Conservation (phyloP, 2,797 vertebrate genomes). For the Lithobates sylvaticus region DNA sequence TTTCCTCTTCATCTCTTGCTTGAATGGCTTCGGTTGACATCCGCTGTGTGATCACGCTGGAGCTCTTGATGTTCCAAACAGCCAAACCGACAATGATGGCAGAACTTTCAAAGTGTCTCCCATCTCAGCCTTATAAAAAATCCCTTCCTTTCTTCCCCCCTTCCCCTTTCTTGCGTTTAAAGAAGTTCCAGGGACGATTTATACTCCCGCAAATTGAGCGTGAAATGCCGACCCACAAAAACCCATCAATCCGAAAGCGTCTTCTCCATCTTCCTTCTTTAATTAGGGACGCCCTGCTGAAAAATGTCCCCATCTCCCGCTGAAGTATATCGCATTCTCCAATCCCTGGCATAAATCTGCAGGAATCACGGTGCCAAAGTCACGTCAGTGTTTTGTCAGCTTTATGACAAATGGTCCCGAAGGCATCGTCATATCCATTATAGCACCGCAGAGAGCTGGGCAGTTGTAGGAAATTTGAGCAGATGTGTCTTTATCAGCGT, state of each 20-base stretch:
- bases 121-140: constrained; percentile 30
- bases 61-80: constrained; percentile 46
- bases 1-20: constrained; percentile 42
- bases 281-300: constrained; percentile 77
- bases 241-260: constrained; percentile 73
- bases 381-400: constrained; percentile 75
- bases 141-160: neutral
- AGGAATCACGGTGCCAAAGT: constrained; percentile 76
- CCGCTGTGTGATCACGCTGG: constrained; percentile 43
- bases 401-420: constrained; percentile 75
- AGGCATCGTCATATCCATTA: constrained; percentile 75
- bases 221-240: constrained; percentile 72
- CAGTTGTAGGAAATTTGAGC: constrained; percentile 69
- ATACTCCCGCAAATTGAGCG: constrained; percentile 74
- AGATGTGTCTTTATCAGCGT: constrained; percentile 74
- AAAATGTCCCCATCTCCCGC: constrained; percentile 75
- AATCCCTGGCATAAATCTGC: constrained; percentile 75
- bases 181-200: constrained; percentile 71
- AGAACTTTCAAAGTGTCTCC: constrained; percentile 36
- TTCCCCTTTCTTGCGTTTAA: constrained; percentile 48
- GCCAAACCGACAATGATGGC: constrained; percentile 10
- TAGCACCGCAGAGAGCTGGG: constrained; percentile 71
- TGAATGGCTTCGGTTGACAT: constrained; percentile 47
- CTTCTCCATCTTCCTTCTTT: constrained; percentile 70
- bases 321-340: constrained; percentile 72